Evolutionary conservation across 2,888 invertebrate species (phyloP), one percentile per base, ranked within the genome.

Genomic region (Acrobasis consociella): DNA sequence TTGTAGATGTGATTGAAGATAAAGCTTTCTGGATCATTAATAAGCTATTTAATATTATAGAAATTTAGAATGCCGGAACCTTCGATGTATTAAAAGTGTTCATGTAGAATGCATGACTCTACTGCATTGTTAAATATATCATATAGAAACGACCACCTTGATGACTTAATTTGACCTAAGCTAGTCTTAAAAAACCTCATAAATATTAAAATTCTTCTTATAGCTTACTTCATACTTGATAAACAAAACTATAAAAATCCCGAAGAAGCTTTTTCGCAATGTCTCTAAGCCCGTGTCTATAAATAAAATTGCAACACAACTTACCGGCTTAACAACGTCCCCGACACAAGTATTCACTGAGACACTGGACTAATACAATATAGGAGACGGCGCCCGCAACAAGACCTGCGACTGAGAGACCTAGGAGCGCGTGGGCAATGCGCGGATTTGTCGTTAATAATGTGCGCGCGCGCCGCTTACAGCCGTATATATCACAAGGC

Each of bases 391-490:
- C 74, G 72, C 72, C 74, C 77, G 76, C 77, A 71, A 75, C 67
- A 63, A 72, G 72, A 72, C 73, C 63, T 63, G 31, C 31, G 7
- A 31, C 31, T 31, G 8, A 31, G 78, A 77, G 77, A 82, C 80
- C 81, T 79, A 80, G 68, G 72, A 76, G 75, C 79, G 82, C 78
- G 72, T 72, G 73, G 78, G 76, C 80, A 77, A 72, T 71, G 77
- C 81, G 78, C 83, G 75, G 83, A 78, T 80, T 85, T 85, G 83
- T 83, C 74, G 78, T 69, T 74, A 86, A 82, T 82, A 87, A 85
- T 87, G 85, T 79, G 78, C 88, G 87, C 91, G 89, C 90, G 91
- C 87, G 86, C 81, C 73, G 71, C 68, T 65, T 71, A 66, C 80
- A 62, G 74, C 71, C 69, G 83, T 91, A 91, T 91, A 87, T 91